These are phyloP conservation scores for Sebastes kiyomatsui DNA, from an alignment of 2,797 vertebrate genomes.

Conservation along the genomic window DNA sequence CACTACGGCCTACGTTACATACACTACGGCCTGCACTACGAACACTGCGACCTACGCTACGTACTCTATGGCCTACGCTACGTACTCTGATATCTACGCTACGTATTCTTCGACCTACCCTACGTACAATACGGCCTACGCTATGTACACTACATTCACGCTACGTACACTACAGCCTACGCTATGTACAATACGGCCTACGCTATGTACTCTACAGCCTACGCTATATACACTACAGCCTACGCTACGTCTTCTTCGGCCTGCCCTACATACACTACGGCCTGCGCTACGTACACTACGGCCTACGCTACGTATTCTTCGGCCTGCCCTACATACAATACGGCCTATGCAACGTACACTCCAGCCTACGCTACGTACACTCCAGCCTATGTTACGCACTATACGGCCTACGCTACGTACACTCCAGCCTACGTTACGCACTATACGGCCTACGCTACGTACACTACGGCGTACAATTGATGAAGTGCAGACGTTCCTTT, in stretches of 20 bases:
- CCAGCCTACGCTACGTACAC: no score
- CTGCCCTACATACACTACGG: fast-evolving
- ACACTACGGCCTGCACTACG: fast-evolving
- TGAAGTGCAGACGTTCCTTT: no score
- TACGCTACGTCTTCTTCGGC: fast-evolving
- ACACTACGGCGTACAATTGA: no score
- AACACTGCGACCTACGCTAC: fast-evolving
- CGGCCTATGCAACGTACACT: no score
- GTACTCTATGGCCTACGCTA: fast-evolving
- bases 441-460: no score
- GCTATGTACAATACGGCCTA: fast-evolving
- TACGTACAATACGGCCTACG: fast-evolving
- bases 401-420: no score
- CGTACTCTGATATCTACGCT: fast-evolving
- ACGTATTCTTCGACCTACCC: fast-evolving
- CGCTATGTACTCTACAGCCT: fast-evolving
- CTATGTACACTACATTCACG: fast-evolving
- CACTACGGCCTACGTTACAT: fast-evolving
- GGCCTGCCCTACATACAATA: fast-evolving
- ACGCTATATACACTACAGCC: fast-evolving
- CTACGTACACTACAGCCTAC: fast-evolving
- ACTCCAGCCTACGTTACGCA: no score
- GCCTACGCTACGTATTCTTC: no score
- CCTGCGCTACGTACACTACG: fast-evolving
- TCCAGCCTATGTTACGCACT: fast-evolving